Evolutionary conservation across 2,888 invertebrate species (phyloP).

Genomic region (Phorcus lineatus): DNA sequence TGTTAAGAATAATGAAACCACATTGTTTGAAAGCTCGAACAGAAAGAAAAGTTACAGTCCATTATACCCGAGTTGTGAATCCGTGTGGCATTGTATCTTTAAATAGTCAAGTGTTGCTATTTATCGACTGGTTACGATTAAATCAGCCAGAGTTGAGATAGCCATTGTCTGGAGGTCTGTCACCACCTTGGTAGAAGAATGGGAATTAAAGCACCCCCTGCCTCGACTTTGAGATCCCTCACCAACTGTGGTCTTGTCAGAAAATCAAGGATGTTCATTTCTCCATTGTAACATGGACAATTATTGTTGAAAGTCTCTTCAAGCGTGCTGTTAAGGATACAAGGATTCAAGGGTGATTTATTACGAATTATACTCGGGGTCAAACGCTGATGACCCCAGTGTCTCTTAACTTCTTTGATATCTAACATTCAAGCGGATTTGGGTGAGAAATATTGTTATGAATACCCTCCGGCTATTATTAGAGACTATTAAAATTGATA

Average conservation of each 20-base stretch:
- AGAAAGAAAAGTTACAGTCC: neutral
- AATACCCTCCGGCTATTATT: too few species aligned
- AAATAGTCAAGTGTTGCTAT: neutral
- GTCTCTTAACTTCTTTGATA: neutral
- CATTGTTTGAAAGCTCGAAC: too few species aligned
- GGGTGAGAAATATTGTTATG: too few species aligned
- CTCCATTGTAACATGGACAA: neutral
- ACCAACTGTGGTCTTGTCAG: neutral
- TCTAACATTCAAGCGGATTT: neutral
- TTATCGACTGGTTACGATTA: neutral
- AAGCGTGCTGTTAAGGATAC: neutral
- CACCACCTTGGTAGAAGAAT: neutral
- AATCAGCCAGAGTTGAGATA: neutral
- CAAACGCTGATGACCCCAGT: neutral
- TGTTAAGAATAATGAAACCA: too few species aligned
- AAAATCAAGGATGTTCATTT: slow-evolving; percentile 3
- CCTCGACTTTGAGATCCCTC: neutral
- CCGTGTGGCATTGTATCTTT: neutral
- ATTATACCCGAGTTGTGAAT: neutral
- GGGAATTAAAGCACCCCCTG: neutral
- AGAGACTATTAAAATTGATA: too few species aligned
- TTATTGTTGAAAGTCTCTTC: neutral
- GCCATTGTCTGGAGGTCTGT: neutral
- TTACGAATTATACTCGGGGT: neutral
- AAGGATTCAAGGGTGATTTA: slow-evolving; percentile 7